Base-by-base conservation (phyloP, 1,140 invertebrate species). In the Drosophila santomea region DNA sequence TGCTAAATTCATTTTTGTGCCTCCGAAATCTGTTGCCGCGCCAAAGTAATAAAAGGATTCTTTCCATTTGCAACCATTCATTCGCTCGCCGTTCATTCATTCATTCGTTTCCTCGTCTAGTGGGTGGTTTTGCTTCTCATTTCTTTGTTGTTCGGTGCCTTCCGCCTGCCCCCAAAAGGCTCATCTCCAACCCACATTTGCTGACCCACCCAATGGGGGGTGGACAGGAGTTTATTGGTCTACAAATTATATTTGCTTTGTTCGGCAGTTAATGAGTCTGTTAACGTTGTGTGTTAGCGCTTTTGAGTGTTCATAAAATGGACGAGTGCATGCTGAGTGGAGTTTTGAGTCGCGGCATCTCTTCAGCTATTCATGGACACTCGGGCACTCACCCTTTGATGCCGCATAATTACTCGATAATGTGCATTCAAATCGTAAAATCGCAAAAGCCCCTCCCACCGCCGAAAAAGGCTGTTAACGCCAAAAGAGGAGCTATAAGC, bases 1-100 rank as follows among this genome's bases (percentile, higher is more conserved):
- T 89, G 84, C 84, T 89, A 89, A 89, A 89, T 89, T 89, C 79
- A 88, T 89, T 88, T 88, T 88, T 88, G 84, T 88, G 79, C 85
- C 84, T 64, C 66, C 66, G 52, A 89, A 89, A 89, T 89, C 84
- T 89, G 84, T 89, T 89, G 80, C 80, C 80, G 80, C 64, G 75
- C 76, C 71, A 88, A 89, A 89, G 84, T 83, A 89, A 89, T 89
- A 89, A 89, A 89, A 89, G 85, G 84, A 89, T 89, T 89, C 76
- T 62, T 83, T 82, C 74, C 76, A 72, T 80, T 80, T 79, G 68
- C 25, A 51, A 28, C 54, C 32, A 62, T 64, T 44, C 64, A 48
- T 51, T 41, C 32, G 48, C 47, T 52, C 44, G 28, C 48, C 69
- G 17, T 47, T 48, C 17, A 39, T 51, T 50, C 41, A 56, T 59